Conservation (phyloP, 2,113 vertebrate genomes). For the Scomber scombrus region DNA sequence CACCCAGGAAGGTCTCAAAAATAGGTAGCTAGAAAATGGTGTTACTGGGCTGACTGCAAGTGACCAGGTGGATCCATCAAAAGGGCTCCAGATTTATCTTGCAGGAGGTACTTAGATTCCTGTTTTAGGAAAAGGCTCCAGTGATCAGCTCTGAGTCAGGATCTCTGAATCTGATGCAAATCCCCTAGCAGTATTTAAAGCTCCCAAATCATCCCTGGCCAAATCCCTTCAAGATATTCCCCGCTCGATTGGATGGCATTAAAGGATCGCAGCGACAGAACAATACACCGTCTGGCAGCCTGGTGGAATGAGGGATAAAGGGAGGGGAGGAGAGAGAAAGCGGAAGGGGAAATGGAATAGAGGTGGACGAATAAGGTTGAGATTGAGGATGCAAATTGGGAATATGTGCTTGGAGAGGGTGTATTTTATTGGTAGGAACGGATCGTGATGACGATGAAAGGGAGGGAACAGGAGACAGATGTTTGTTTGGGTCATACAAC, state of each 20-base stretch:
- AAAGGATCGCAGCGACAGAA: constrained; percentile 84
- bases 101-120: constrained; percentile 40
- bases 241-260: constrained; percentile 86
- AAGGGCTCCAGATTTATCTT: constrained; percentile 19
- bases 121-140: constrained; percentile 61
- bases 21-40: background rate
- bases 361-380: constrained; percentile 24
- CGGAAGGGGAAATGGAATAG: constrained; percentile 37
- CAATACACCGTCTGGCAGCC: constrained; percentile 81
- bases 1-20: constrained; percentile 4
- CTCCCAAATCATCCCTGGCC: constrained; percentile 83
- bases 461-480: constrained; percentile 49
- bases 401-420: constrained; percentile 6
- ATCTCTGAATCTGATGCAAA: constrained; percentile 86
- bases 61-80: constrained; percentile 34
- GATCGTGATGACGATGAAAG: constrained; percentile 6
- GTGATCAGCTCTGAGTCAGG: constrained; percentile 80
- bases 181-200: constrained; percentile 84
- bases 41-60: background rate
- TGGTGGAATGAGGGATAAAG: constrained; percentile 59
- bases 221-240: constrained; percentile 89
- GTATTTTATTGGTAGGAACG: constrained; percentile 25
- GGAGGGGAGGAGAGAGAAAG: constrained; percentile 27
- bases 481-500: constrained; percentile 62
- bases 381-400: constrained; percentile 27